Percentiles rank a stretch among this genome's conserved stretches.
These are phyloP conservation scores for Musca vetustissima DNA, from an alignment of 1,140 invertebrate genomes.

Conservation along the genomic window DNA sequence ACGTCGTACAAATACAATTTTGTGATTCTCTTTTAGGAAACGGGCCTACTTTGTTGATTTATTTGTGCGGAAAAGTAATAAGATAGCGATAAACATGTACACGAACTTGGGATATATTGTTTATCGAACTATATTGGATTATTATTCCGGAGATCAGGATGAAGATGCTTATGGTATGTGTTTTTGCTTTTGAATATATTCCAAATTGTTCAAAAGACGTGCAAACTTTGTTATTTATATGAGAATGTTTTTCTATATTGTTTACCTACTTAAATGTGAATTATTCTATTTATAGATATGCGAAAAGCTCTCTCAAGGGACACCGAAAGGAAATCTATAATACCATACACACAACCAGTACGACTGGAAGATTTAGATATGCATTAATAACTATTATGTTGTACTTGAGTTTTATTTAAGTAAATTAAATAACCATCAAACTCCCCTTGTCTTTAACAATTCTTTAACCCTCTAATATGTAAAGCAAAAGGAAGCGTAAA, in stretches of 20 bases:
- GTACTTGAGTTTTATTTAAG: too few species aligned
- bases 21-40: slow-evolving; percentile 70
- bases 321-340: slow-evolving; percentile 88
- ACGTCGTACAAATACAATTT: not conserved
- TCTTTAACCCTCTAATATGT: too few species aligned
- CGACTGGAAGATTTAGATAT: slow-evolving; percentile 93
- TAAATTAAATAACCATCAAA: too few species aligned
- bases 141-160: slow-evolving; percentile 95
- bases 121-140: slow-evolving; percentile 93
- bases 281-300: slow-evolving; percentile 80
- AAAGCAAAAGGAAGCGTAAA: too few species aligned
- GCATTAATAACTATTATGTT: slow-evolving; percentile 40
- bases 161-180: slow-evolving; percentile 97
- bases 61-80: slow-evolving; percentile 97
- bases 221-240: too few species aligned
- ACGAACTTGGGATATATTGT: slow-evolving; percentile 95
- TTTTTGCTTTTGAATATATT: too few species aligned
- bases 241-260: too few species aligned
- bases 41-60: slow-evolving; percentile 97
- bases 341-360: slow-evolving; percentile 92
- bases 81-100: slow-evolving; percentile 98
- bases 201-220: too few species aligned
- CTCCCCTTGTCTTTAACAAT: too few species aligned
- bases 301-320: slow-evolving; percentile 94
- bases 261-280: too few species aligned